Conservation (phyloP, 1,140 invertebrate species). For the Cataglyphis hispanica region DNA sequence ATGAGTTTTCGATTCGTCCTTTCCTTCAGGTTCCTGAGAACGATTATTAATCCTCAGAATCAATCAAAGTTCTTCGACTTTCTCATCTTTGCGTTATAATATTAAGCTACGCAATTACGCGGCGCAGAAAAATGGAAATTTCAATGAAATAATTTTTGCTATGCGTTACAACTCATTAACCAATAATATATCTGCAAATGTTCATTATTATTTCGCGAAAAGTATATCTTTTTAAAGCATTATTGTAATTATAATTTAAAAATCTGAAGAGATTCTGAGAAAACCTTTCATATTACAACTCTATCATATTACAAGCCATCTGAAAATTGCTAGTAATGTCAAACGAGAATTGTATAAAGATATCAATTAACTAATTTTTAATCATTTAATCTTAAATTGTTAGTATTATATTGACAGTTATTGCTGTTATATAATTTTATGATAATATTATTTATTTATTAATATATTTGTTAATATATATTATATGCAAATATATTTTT, state of each 20-base stretch:
- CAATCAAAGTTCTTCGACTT: not conserved
- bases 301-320: not conserved
- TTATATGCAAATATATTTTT: no score
- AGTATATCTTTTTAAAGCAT: not conserved
- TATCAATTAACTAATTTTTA: not conserved
- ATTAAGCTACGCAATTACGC: not conserved
- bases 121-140: not conserved
- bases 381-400: not conserved
- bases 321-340: not conserved
- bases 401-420: not conserved
- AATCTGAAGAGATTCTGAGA: not conserved
- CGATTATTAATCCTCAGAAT: constrained; percentile 56
- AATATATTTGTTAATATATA: no score
- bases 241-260: not conserved
- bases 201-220: not conserved
- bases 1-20: constrained; percentile 92
- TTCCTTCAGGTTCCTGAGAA: constrained; percentile 90
- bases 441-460: no score
- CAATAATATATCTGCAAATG: not conserved
- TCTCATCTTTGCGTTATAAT: not conserved
- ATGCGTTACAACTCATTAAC: not conserved
- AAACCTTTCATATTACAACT: not conserved
- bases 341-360: not conserved
- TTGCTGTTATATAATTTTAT: no score
- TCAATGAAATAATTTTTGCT: not conserved